Evolutionary conservation across 2,888 invertebrate species (phyloP).

Genomic region (Lasioglossum lativentre): DNA sequence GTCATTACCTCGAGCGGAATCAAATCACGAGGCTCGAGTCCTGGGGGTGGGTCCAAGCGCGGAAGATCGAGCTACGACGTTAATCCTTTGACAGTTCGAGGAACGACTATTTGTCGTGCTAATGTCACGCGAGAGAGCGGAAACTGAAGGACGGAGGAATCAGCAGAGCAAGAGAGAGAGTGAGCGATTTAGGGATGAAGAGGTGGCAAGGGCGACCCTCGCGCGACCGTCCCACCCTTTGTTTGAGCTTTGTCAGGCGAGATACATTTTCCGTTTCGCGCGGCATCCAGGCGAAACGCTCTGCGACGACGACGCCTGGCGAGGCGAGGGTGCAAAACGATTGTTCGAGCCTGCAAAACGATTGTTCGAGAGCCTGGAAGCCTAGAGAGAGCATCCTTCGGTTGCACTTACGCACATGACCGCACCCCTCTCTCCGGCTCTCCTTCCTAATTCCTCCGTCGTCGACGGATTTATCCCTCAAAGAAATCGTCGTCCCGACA

Average conservation of each 20-base stretch:
- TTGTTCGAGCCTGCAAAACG: conserved; percentile 78
- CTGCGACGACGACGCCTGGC: not conserved
- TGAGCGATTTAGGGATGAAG: conserved; percentile 16
- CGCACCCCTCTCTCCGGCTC: conserved; percentile 27
- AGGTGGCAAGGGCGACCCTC: conserved; percentile 64
- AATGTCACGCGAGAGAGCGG: conserved; percentile 70
- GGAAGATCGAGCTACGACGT: conserved; percentile 58
- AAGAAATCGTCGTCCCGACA: conserved; percentile 47
- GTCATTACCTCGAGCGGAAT: conserved; percentile 24
- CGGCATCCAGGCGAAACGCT: conserved; percentile 34
- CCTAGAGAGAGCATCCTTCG: conserved; percentile 63
- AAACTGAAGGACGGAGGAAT: conserved; percentile 30
- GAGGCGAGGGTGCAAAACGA: conserved; percentile 77
- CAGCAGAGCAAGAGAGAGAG: not conserved
- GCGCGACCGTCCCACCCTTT: conserved; percentile 77
- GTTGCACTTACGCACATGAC: conserved; percentile 66
- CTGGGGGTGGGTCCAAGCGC: conserved; percentile 30
- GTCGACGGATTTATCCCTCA: conserved; percentile 55
- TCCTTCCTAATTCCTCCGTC: conserved; percentile 48
- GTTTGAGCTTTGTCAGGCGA: conserved; percentile 81
- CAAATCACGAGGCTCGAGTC: conserved; percentile 50
- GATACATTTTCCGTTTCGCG: conserved; percentile 81
- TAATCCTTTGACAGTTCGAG: conserved; percentile 73
- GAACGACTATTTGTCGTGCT: conserved; percentile 75
- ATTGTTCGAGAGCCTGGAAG: conserved; percentile 68